Base-by-base conservation (phyloP, 2,113 vertebrate genomes). In the Arvicanthis niloticus region DNA sequence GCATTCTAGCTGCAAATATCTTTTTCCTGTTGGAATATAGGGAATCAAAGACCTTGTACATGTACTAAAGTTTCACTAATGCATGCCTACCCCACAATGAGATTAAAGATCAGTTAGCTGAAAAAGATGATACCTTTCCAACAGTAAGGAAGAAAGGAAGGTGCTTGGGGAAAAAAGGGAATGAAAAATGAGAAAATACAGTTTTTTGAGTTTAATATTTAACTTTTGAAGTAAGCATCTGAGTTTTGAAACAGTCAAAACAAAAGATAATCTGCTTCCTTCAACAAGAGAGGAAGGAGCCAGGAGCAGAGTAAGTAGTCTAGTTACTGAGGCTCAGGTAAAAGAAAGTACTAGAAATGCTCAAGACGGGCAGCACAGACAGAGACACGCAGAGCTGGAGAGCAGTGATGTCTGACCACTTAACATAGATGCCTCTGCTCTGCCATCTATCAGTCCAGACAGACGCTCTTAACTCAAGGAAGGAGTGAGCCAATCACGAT, bases 101-200 rank as follows among this genome's bases (percentile, higher is more conserved):
- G 72, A 48, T 26, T 76, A 65, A 94, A 90, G 51, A 91, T 37
- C 75, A 68, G 75, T 81, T 91, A 73, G 85, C 42, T 78, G 19
- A 88, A 51, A 48, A 93, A 91, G n/a, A 51, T 42, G 37, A 3
- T 89, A 29, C 82, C 56, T 34, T 93, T 97, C 40, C 21, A 87
- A 51, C 58, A 80, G 78, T 76, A 67, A 88, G 62, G 26, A 88
- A 93, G 48, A 94, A 15, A 88, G 26, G 73, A 48, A 73, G 82
- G 77, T 93, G 89, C 34, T 65, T 93, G 67, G 48, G 19, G 5
- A 51, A 26, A 34, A 91, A 95, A 31, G 40, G 85, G 22, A n/a
- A 76, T 94, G n/a, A 45, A 87, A 89, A 80, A 51, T 53, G 85
- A 81, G 86, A 91, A 92, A 89, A 72, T 86, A 75, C 85, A 93